Conservation (phyloP, 1,140 invertebrate species). For the Pseudomyrmex cubaensis region DNA sequence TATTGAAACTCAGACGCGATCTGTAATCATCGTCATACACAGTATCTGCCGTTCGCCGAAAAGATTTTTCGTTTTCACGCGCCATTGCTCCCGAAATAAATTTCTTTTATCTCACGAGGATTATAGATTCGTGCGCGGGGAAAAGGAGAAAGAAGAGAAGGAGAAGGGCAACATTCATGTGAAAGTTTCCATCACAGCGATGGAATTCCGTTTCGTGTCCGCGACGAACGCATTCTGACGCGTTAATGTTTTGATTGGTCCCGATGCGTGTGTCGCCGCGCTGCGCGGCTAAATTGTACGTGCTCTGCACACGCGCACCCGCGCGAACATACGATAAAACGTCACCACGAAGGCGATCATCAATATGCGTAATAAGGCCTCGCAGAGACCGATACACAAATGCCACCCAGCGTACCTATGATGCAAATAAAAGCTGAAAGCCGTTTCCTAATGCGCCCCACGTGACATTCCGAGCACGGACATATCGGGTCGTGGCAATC, state of each 20-base stretch:
- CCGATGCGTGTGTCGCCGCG: slow-evolving; percentile 62
- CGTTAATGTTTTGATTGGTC: slow-evolving; percentile 78
- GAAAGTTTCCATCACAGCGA: slow-evolving; percentile 61
- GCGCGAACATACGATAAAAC: slow-evolving; percentile 28
- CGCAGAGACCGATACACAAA: slow-evolving; percentile 71
- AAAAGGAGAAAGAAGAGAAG: too few species aligned
- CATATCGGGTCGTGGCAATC: slow-evolving; percentile 64
- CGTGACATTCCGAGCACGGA: slow-evolving; percentile 66
- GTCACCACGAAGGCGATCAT: slow-evolving; percentile 49
- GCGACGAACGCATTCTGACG: slow-evolving; percentile 71
- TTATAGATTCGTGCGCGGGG: too few species aligned
- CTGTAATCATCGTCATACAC: too few species aligned
- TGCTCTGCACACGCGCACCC: slow-evolving; percentile 59
- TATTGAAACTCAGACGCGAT: background rate
- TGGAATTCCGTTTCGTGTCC: slow-evolving; percentile 67
- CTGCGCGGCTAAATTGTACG: slow-evolving; percentile 19
- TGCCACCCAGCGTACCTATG: slow-evolving; percentile 72
- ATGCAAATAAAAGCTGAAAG: slow-evolving; percentile 80
- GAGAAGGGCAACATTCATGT: slow-evolving; percentile 1
- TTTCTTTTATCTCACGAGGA: background rate
- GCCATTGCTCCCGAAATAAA: background rate
- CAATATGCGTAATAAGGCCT: slow-evolving; percentile 74
- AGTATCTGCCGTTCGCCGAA: background rate
- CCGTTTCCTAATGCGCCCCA: slow-evolving; percentile 73
- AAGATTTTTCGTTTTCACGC: background rate